phyloP scores from a whole-genome alignment of 35 echinoderm and acorn worm genomes.

The Hemicentrotus pulcherrimus region DNA sequence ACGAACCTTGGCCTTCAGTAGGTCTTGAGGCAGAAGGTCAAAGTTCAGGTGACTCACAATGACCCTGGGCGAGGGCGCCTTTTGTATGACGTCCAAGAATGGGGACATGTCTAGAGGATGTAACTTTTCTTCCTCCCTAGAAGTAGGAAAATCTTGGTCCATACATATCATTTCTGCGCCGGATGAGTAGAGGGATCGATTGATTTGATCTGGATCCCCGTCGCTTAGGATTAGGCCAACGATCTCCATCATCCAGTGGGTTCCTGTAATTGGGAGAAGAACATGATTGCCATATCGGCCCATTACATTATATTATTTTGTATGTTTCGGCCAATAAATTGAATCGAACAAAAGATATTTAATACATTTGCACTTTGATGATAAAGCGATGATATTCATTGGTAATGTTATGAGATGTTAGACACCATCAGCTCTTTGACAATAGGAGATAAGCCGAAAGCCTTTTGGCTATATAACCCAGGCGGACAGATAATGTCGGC shows the following conservation, averaged over 20 bases:
- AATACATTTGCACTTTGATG: too few species aligned
- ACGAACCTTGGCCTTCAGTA: neutral
- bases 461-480: too few species aligned
- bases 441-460: too few species aligned
- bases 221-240: neutral
- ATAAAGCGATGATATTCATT: too few species aligned
- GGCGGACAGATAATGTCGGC: too few species aligned
- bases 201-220: neutral
- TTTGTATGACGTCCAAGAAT: neutral
- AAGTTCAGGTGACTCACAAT: neutral
- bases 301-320: too few species aligned
- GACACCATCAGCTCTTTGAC: too few species aligned
- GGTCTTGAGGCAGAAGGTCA: neutral
- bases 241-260: slow-evolving; percentile 1
- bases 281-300: too few species aligned
- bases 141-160: neutral
- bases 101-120: neutral
- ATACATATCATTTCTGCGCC: neutral
- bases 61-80: neutral
- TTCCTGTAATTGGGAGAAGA: neutral
- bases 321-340: too few species aligned
- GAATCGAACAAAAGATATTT: too few species aligned
- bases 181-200: neutral
- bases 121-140: neutral
- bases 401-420: too few species aligned